These are phyloP conservation scores for Drosophila ustulata DNA, from an alignment of 2,888 invertebrate species.

Conservation along the genomic window DNA sequence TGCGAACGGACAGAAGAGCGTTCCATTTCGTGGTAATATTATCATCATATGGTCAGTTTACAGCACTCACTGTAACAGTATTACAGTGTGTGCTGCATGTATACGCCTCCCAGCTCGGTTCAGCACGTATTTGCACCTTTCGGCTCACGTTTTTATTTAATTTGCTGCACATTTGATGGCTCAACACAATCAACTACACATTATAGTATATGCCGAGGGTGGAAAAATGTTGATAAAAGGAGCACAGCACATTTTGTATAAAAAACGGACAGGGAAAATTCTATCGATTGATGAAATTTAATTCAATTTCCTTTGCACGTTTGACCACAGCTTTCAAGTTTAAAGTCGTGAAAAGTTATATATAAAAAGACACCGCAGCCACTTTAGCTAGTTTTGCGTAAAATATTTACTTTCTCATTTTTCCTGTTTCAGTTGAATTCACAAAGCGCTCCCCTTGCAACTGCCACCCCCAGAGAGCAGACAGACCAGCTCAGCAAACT, in stretches of 20 bases:
- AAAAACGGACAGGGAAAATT: background rate
- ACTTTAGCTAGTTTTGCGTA: constrained; percentile 4
- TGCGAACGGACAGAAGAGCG: constrained; percentile 33
- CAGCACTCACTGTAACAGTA: background rate
- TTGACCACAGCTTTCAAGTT: background rate
- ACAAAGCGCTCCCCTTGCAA: constrained; percentile 16
- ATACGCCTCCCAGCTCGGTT: background rate
- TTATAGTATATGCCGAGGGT: background rate
- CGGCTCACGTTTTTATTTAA: constrained; percentile 52
- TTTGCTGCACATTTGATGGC: constrained; percentile 48
- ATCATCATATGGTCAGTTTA: constrained; percentile 64
- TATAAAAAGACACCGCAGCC: background rate
- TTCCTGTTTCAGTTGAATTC: constrained; percentile 44
- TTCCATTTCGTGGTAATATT: constrained; percentile 48
- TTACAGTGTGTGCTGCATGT: background rate
- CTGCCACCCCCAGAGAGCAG: too few relatives aligned
- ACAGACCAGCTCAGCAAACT: constrained; percentile 10
- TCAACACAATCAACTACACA: constrained; percentile 41
- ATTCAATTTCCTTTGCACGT: background rate
- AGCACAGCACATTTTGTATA: background rate
- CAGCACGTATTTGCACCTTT: constrained; percentile 51
- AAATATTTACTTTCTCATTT: constrained; percentile 44
- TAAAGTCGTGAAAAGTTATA: background rate
- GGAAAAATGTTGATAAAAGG: background rate
- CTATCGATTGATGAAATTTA: background rate